Evolutionary conservation across 30 jellyfish, hydroid and myxozoan species (phyloP).

Genomic region (Aurelia sp.): DNA sequence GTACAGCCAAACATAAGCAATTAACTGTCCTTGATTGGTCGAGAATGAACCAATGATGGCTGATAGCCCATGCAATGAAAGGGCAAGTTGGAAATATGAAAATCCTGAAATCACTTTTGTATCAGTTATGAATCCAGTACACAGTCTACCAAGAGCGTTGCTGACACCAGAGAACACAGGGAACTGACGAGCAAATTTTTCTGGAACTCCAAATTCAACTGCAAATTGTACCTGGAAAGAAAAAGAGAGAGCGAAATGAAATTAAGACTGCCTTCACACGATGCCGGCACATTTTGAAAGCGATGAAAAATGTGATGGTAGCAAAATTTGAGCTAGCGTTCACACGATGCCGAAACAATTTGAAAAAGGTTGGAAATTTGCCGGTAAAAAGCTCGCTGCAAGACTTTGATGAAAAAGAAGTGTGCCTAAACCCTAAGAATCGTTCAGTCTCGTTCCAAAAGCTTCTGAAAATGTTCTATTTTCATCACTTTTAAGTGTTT

Average conservation of each 20-base stretch:
- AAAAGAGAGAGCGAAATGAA: neutral
- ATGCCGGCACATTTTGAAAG: no score
- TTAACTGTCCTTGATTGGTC: slow-evolving; percentile 15
- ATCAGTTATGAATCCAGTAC: slow-evolving; percentile 21
- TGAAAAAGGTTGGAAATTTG: no score
- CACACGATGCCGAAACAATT: no score
- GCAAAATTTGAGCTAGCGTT: no score
- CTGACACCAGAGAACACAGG: slow-evolving; percentile 65
- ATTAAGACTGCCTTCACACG: no score
- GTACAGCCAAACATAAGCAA: slow-evolving; percentile 32
- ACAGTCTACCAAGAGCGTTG: slow-evolving; percentile 59
- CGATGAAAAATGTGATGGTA: no score
- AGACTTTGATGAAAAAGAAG: no score
- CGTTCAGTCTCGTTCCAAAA: no score
- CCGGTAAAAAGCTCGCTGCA: no score
- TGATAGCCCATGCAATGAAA: slow-evolving; percentile 4
- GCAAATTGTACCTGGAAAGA: slow-evolving; percentile 65
- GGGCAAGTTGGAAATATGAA: slow-evolving; percentile 1
- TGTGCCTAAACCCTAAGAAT: no score
- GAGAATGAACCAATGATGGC: slow-evolving; percentile 36
- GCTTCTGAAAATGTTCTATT: no score
- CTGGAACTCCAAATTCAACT: slow-evolving; percentile 55
- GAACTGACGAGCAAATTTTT: slow-evolving; percentile 18
- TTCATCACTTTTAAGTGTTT: no score
- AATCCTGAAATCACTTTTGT: neutral